These are phyloP conservation scores for Cataglyphis cursor DNA, from an alignment of 2,888 invertebrate genomes.

Conservation along the genomic window DNA sequence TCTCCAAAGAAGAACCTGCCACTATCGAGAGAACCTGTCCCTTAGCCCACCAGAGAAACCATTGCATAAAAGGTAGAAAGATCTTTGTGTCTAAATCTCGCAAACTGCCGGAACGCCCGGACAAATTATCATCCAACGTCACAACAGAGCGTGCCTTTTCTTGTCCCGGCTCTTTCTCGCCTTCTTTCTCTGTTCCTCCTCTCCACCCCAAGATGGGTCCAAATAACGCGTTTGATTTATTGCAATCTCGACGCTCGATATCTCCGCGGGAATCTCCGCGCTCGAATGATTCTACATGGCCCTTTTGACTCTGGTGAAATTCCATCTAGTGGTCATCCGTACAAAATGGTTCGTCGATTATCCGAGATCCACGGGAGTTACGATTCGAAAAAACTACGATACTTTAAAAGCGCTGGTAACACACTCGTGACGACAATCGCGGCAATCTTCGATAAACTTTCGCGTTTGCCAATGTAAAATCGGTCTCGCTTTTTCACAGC, in stretches of 20 bases:
- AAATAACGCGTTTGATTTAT: conserved; percentile 79
- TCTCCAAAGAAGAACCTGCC: conserved; percentile 41
- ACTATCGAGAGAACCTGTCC: conserved; percentile 35
- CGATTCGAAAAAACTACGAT: not conserved
- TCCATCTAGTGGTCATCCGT: conserved; percentile 70
- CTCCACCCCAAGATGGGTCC: conserved; percentile 55
- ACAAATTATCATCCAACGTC: conserved; percentile 82
- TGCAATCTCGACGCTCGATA: conserved; percentile 75
- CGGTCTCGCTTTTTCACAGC: not conserved
- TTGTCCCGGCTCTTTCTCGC: conserved; percentile 54
- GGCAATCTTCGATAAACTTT: not conserved
- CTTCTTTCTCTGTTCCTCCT: conserved; percentile 21
- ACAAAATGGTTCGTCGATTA: conserved; percentile 70
- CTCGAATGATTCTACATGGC: conserved; percentile 29
- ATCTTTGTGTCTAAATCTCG: conserved; percentile 71
- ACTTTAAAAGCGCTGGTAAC: not conserved
- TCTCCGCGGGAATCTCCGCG: conserved; percentile 70
- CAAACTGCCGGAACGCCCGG: conserved; percentile 77
- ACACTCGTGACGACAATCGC: not conserved
- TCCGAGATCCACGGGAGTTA: conserved; percentile 35
- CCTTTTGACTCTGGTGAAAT: conserved; percentile 49
- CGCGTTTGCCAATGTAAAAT: not conserved
- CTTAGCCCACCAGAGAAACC: conserved; percentile 2
- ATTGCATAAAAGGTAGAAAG: conserved; percentile 12
- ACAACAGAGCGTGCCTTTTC: conserved; percentile 81